Evolutionary conservation across 2,113 vertebrate genomes (phyloP), one percentile per base, ranked within the genome.

Genomic region (Daubentonia madagascariensis): DNA sequence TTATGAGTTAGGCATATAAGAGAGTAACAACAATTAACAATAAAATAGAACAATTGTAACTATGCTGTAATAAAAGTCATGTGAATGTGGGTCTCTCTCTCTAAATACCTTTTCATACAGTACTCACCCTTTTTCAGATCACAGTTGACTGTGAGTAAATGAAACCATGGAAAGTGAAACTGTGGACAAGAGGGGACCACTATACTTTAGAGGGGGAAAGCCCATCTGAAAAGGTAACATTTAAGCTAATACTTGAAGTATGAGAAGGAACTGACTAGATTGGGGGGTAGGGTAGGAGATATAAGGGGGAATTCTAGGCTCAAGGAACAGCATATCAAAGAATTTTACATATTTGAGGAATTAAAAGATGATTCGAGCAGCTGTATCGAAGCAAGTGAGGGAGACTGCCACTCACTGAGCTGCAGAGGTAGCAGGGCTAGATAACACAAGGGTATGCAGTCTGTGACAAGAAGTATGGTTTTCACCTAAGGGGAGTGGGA

Each of bases 361-460:
- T 30, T 22, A 37, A 40, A 81, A 76, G 80, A 14, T 4, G n/a
- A 93, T 63, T n/a, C 14, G 1, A 22, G 32, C 4, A 30, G 23
- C 67, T 37, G 3, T 35, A 20, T 72, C 50, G 28, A 35, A 43
- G 81, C 5, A n/a, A 61, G 14, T 12, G 61, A 63, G 45, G 30
- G 35, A 28, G 25, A 16, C 3, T 4, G 25, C 59, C 20, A 13
- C 20, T 23, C 9, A 32, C 40, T 6, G 28, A 43, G 68, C 8
- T n/a, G 32, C 67, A 11, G 52, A 52, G 35, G 40, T 1, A 17
- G 52, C 37, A 50, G 40, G 35, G 17, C 25, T 6, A 5, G 4
- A 20, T 16, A 8, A 32, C 3, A 12, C 59, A 35, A n/a, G 52
- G 67, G 14, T 13, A 2, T 0, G 5, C 3, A 11, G 22, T 25